phyloP scores from a whole-genome alignment of 1,140 invertebrate species.

The roundworm (Caenorhabditis elegans) region DNA sequence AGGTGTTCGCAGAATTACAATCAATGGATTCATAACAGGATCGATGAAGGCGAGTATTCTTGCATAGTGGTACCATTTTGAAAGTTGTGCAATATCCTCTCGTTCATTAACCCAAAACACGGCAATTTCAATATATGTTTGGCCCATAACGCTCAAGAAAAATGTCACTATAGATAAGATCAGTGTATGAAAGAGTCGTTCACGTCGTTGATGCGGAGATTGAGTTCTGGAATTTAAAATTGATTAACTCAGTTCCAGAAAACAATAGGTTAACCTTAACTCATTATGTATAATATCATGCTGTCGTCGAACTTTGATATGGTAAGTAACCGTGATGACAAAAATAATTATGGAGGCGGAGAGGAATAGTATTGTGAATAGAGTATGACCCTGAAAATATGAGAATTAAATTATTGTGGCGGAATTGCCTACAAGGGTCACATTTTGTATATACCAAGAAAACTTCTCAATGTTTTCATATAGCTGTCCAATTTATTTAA shows the following conservation, averaged over 20 bases:
- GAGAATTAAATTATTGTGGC: no score
- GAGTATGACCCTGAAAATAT: conserved; percentile 56
- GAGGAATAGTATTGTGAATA: conserved; percentile 63
- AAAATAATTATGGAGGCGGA: conserved; percentile 61
- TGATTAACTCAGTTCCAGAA: not conserved
- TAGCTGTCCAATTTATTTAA: no score
- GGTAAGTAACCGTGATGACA: conserved; percentile 58
- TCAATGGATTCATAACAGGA: conserved; percentile 60
- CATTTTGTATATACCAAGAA: no score
- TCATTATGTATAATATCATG: conserved; percentile 54
- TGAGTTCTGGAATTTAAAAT: conserved; percentile 30
- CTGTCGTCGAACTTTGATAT: conserved; percentile 56
- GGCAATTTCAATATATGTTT: conserved; percentile 64
- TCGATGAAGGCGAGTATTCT: conserved; percentile 61
- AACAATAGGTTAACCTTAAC: conserved; percentile 17
- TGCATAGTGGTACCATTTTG: conserved; percentile 51
- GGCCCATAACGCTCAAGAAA: conserved; percentile 62
- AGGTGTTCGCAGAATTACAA: conserved; percentile 61
- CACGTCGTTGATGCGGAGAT: conserved; percentile 58
- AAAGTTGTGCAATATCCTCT: conserved; percentile 53
- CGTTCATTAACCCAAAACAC: conserved; percentile 65
- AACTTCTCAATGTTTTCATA: not conserved
- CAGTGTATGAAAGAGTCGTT: conserved; percentile 63
- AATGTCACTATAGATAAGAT: conserved; percentile 63
- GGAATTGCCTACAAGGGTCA: no score